These are phyloP conservation scores for Thamnaconus septentrionalis DNA, from an alignment of 2,113 vertebrate genomes.

Conservation along the genomic window DNA sequence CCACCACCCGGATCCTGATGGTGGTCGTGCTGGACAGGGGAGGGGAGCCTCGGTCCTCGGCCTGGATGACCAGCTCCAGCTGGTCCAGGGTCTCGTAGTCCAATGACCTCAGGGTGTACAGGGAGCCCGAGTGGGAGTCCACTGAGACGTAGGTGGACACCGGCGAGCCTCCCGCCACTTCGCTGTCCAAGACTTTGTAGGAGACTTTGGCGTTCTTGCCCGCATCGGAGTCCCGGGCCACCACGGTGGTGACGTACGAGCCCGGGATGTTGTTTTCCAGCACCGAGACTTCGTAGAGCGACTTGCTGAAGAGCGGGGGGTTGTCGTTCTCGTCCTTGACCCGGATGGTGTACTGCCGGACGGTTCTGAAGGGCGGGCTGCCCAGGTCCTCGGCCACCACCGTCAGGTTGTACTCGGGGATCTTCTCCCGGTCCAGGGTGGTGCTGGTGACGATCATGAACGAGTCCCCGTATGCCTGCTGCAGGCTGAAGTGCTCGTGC, in stretches of 20 bases:
- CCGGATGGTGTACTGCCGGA: conserved; percentile 73
- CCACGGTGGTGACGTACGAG: conserved; percentile 73
- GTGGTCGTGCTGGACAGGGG: conserved; percentile 48
- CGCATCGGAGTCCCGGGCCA: conserved; percentile 72
- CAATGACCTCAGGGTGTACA: conserved; percentile 65
- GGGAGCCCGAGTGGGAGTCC: conserved; percentile 61
- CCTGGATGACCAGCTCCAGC: conserved; percentile 66
- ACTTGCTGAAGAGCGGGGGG: conserved; percentile 71
- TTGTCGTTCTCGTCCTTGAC: conserved; percentile 80
- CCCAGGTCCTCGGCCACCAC: conserved; percentile 78
- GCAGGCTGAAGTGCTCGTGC: conserved; percentile 75
- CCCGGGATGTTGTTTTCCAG: conserved; percentile 79
- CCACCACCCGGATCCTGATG: conserved; percentile 65
- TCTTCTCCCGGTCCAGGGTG: conserved; percentile 73
- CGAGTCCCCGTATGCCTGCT: conserved; percentile 77
- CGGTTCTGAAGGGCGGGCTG: conserved; percentile 72
- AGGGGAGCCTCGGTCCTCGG: conserved; percentile 64
- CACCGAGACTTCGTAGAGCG: conserved; percentile 73
- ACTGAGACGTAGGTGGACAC: conserved; percentile 66
- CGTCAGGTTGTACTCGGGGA: conserved; percentile 77
- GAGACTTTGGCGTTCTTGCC: conserved; percentile 68
- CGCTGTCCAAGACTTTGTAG: conserved; percentile 70
- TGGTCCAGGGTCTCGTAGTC: conserved; percentile 64
- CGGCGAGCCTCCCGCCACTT: conserved; percentile 27
- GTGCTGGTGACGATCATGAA: conserved; percentile 76